Percentiles rank a stretch among this genome's conserved stretches.
phyloP scores from a whole-genome alignment of 2,113 vertebrate genomes.

The Seriola quinqueradiata region DNA sequence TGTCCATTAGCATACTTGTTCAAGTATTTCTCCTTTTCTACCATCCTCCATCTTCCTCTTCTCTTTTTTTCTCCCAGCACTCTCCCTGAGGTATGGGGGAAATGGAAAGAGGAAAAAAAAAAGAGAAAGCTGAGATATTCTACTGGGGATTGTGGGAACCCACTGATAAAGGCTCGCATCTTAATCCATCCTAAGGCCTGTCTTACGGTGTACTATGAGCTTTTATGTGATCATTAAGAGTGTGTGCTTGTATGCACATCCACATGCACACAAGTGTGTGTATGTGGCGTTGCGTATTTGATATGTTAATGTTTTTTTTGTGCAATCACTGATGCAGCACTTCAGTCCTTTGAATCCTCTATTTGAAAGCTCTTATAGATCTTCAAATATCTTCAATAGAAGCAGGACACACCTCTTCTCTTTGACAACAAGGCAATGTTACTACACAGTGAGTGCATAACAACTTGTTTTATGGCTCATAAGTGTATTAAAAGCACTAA shows the following conservation, averaged over 20 bases:
- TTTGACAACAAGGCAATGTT: slow-evolving; percentile 50
- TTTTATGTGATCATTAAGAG: slow-evolving; percentile 79
- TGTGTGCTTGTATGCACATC: slow-evolving; percentile 55
- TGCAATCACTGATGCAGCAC: slow-evolving; percentile 38
- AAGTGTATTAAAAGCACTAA: slow-evolving; percentile 77
- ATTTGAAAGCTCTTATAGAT: slow-evolving; percentile 62
- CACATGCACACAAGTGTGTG: slow-evolving; percentile 39
- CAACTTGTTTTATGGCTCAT: slow-evolving; percentile 65
- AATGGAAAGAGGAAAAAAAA: slow-evolving; percentile 51
- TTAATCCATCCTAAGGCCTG: slow-evolving; percentile 84
- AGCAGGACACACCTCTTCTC: slow-evolving; percentile 48
- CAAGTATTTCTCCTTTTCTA: slow-evolving; percentile 30
- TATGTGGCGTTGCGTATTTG: slow-evolving; percentile 64
- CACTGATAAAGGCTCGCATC: slow-evolving; percentile 81
- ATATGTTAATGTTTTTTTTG: slow-evolving; percentile 73
- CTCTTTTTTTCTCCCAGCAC: slow-evolving; percentile 33
- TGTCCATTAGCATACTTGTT: slow-evolving; percentile 47
- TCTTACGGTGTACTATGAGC: slow-evolving; percentile 72
- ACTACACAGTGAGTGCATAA: slow-evolving; percentile 53
- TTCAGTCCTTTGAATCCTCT: slow-evolving; percentile 55
- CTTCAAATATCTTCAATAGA: slow-evolving; percentile 40
- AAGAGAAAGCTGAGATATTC: slow-evolving; percentile 63
- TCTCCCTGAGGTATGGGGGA: slow-evolving; percentile 60
- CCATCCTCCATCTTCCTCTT: slow-evolving; percentile 23
- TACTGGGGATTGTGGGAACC: slow-evolving; percentile 84